These are phyloP conservation scores for Sternarchorhynchus goeldii DNA, from an alignment of 2,797 vertebrate genomes.

Conservation along the genomic window DNA sequence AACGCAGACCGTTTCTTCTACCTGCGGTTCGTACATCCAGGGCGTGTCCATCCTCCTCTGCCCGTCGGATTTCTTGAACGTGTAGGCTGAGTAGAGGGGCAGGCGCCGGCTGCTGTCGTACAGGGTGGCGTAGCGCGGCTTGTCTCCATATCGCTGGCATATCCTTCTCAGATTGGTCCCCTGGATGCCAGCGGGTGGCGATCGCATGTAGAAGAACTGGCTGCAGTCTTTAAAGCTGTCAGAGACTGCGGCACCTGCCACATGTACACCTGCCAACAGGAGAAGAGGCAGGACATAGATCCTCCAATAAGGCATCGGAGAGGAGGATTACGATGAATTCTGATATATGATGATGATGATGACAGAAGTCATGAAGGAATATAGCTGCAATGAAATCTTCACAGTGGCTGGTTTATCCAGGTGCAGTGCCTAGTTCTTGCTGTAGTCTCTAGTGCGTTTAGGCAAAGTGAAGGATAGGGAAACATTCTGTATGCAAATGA, in stretches of 20 bases:
- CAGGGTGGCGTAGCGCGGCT: constrained; percentile 68
- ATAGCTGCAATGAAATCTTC: background rate
- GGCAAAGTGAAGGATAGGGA: background rate
- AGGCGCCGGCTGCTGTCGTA: constrained; percentile 65
- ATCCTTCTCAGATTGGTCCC: constrained; percentile 60
- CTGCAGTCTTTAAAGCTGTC: constrained; percentile 70
- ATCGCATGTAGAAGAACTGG: constrained; percentile 71
- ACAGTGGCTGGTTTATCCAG: constrained; percentile 4
- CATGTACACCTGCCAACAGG: constrained; percentile 44
- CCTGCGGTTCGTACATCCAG: constrained; percentile 80
- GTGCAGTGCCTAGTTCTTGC: constrained; percentile 7
- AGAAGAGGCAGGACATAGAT: constrained; percentile 51
- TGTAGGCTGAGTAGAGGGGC: constrained; percentile 72
- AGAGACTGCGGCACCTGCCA: constrained; percentile 60
- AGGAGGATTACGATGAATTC: background rate
- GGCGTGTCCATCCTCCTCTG: constrained; percentile 71
- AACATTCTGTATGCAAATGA: constrained; percentile 48
- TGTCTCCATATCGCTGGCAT: constrained; percentile 71
- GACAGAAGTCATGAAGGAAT: background rate
- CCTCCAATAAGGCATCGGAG: constrained; percentile 54
- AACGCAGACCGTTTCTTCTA: constrained; percentile 33
- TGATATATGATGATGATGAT: background rate
- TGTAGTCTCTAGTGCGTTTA: constrained; percentile 9
- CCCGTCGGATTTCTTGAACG: constrained; percentile 75
- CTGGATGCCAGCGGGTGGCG: constrained; percentile 64